Conservation (phyloP, 2,797 vertebrate genomes). For the Lacerta bilineata region DNA sequence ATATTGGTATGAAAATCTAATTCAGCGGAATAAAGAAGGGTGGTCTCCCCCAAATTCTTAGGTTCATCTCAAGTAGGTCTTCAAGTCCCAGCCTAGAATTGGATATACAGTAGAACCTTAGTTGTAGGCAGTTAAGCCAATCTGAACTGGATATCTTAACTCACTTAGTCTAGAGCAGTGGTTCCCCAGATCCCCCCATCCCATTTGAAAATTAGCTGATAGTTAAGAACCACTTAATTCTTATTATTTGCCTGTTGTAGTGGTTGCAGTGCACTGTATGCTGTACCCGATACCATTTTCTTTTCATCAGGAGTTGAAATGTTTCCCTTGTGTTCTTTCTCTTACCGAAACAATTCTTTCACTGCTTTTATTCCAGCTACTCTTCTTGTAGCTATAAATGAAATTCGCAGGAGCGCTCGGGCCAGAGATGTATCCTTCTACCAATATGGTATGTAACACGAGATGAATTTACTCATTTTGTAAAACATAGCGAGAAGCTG, state of each 20-base stretch:
- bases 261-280: too few relatives aligned
- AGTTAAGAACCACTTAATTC: too few relatives aligned
- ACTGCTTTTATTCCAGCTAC: conserved; percentile 87
- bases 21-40: too few relatives aligned
- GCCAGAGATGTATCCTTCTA: conserved; percentile 90
- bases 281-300: not conserved
- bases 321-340: conserved; percentile 4
- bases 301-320: not conserved
- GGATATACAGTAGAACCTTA: not conserved
- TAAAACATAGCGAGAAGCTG: not conserved
- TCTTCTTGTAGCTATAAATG: conserved; percentile 95
- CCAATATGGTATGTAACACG: conserved; percentile 90
- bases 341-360: conserved; percentile 34
- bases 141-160: not conserved
- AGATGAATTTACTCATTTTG: conserved; percentile 5
- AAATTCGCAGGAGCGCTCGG: conserved; percentile 91
- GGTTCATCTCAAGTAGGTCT: not conserved
- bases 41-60: not conserved
- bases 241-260: too few relatives aligned
- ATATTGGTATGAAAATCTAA: not conserved
- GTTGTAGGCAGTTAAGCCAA: not conserved
- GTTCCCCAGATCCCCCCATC: not conserved
- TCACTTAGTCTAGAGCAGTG: not conserved
- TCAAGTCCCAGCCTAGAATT: not conserved
- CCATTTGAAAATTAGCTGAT: too few relatives aligned